These are phyloP conservation scores for Stenichneumon culpator DNA, from an alignment of 2,888 invertebrate genomes.

Conservation along the genomic window DNA sequence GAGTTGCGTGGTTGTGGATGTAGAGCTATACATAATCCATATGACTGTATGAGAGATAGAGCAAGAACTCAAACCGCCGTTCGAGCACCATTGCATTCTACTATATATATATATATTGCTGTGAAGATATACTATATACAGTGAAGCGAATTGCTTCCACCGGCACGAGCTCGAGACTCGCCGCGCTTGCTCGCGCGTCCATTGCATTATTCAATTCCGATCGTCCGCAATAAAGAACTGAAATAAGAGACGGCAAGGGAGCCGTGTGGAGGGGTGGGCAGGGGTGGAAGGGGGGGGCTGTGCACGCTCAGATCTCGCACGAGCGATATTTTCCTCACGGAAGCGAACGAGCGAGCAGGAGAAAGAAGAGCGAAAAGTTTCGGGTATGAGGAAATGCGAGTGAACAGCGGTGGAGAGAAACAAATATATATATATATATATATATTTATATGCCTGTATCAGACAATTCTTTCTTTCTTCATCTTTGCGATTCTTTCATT, in stretches of 20 bases:
- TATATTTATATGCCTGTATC: slow-evolving; percentile 23
- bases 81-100: slow-evolving; percentile 16
- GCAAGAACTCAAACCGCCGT: slow-evolving; percentile 9
- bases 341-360: slow-evolving; percentile 42
- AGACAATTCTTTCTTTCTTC: slow-evolving; percentile 49
- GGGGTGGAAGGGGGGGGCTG: slow-evolving; percentile 52
- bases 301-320: slow-evolving; percentile 65
- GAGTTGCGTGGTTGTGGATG: not conserved
- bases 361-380: slow-evolving; percentile 46
- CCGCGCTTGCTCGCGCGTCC: slow-evolving; percentile 61
- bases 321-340: slow-evolving; percentile 72
- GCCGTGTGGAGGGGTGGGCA: slow-evolving; percentile 33
- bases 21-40: slow-evolving; percentile 34
- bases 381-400: slow-evolving; percentile 46
- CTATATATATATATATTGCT: slow-evolving; percentile 4
- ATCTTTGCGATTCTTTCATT: slow-evolving; percentile 47
- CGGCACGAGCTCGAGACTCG: slow-evolving; percentile 56
- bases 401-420: slow-evolving; percentile 28
- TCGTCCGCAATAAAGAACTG: slow-evolving; percentile 79
- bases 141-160: slow-evolving; percentile 56
- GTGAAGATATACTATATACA: not conserved
- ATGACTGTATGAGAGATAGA: slow-evolving; percentile 30
- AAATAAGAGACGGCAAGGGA: slow-evolving; percentile 73
- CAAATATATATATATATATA: slow-evolving; percentile 26
- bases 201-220: slow-evolving; percentile 82